phyloP scores from a whole-genome alignment of 2,888 invertebrate genomes.

The Fabriciana adippe region DNA sequence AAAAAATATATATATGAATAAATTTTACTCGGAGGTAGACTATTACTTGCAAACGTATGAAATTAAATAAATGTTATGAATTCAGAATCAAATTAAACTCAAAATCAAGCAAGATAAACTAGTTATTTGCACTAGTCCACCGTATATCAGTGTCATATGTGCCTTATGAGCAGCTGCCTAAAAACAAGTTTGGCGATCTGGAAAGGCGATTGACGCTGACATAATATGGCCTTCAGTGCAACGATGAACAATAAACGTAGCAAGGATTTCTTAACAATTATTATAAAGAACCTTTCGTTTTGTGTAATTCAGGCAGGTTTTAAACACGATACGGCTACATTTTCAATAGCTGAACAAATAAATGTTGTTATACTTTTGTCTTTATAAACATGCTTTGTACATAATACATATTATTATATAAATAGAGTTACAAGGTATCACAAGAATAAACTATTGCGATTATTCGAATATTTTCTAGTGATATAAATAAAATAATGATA shows the following conservation, averaged over 20 bases:
- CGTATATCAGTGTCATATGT: slow-evolving; percentile 4
- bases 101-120: too few relatives aligned
- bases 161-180: slow-evolving; percentile 45
- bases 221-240: slow-evolving; percentile 57
- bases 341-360: not conserved
- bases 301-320: slow-evolving; percentile 16
- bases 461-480: too few relatives aligned
- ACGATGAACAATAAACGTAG: slow-evolving; percentile 45
- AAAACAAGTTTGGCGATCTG: slow-evolving; percentile 52
- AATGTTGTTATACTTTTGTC: not conserved
- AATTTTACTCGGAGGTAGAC: not conserved
- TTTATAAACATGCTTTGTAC: too few relatives aligned
- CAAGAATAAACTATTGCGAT: too few relatives aligned
- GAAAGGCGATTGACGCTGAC: slow-evolving; percentile 57
- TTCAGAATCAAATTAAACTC: too few relatives aligned
- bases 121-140: too few relatives aligned
- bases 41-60: not conserved
- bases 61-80: too few relatives aligned
- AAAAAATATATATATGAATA: not conserved
- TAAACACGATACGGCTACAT: slow-evolving; percentile 1
- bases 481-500: too few relatives aligned
- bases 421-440: too few relatives aligned
- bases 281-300: slow-evolving; percentile 32
- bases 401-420: too few relatives aligned
- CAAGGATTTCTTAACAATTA: slow-evolving; percentile 42